Conservation (phyloP, 2,113 vertebrate species). For the Mixornis gularis region DNA sequence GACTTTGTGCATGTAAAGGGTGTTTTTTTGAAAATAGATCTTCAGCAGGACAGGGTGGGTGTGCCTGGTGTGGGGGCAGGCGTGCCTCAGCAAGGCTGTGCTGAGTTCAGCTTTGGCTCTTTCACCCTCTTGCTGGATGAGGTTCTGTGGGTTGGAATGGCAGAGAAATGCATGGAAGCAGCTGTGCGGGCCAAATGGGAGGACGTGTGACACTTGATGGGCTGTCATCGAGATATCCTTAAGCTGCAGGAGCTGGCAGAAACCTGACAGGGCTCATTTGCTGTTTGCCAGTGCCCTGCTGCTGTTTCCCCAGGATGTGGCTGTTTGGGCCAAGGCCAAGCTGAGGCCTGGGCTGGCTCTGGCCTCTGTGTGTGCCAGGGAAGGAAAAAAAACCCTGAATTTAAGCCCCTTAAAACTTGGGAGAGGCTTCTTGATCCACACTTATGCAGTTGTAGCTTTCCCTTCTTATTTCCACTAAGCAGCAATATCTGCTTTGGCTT, state of each 20-base stretch:
- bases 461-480: constrained; percentile 1
- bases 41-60: not conserved
- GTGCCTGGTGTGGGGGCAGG: not conserved
- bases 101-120: not conserved
- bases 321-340: not conserved
- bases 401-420: not conserved
- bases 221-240: not conserved
- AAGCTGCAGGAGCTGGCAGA: not conserved
- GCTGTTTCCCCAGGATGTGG: not conserved
- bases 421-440: not conserved
- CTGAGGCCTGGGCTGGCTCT: not conserved
- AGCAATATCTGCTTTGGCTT: constrained; percentile 22
- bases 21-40: rapidly evolving
- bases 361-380: not conserved
- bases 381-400: not conserved
- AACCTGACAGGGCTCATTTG: not conserved
- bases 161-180: not conserved
- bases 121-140: not conserved
- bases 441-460: not conserved
- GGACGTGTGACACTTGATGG: not conserved
- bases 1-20: not conserved
- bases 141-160: not conserved
- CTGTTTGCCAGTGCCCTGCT: not conserved
- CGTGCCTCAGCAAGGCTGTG: rapidly evolving
- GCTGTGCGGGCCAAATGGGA: not conserved